Conservation (phyloP, 2,797 vertebrate species). For the Halcyon smyrnensis region DNA sequence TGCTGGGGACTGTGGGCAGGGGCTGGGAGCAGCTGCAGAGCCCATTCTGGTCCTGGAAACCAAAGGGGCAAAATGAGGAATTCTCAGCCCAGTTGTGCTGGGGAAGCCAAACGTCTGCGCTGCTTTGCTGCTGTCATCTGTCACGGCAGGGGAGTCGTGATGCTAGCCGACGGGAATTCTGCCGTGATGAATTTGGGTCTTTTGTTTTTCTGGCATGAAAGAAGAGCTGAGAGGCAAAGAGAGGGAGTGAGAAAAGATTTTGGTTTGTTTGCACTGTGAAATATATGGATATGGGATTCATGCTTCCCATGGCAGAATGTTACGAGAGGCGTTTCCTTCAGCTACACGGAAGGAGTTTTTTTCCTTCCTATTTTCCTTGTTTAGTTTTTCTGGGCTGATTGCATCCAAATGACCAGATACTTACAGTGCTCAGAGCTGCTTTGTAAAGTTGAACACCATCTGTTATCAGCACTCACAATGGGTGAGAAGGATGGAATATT, state of each 20-base stretch:
- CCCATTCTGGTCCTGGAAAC: conserved; percentile 58
- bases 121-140: conserved; percentile 34
- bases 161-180: conserved; percentile 9
- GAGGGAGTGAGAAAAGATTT: not conserved
- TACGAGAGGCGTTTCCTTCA: not conserved
- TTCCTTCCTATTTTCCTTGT: not conserved
- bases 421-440: conserved; percentile 1
- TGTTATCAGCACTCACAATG: not conserved
- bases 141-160: conserved; percentile 12
- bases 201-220: not conserved
- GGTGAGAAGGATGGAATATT: not conserved
- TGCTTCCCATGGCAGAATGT: not conserved
- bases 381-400: not conserved
- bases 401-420: not conserved
- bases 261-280: not conserved
- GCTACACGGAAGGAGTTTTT: not conserved
- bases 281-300: conserved; percentile 1
- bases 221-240: not conserved
- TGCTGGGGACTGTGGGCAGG: conserved; percentile 6
- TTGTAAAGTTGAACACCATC: not conserved
- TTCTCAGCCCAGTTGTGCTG: conserved; percentile 36
- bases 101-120: conserved; percentile 37
- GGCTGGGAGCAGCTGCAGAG: conserved; percentile 29
- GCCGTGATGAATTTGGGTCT: not conserved
- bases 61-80: conserved; percentile 14